These are phyloP conservation scores for Tetramorium parvispinum DNA, from an alignment of 1,140 invertebrate genomes.

Conservation along the genomic window DNA sequence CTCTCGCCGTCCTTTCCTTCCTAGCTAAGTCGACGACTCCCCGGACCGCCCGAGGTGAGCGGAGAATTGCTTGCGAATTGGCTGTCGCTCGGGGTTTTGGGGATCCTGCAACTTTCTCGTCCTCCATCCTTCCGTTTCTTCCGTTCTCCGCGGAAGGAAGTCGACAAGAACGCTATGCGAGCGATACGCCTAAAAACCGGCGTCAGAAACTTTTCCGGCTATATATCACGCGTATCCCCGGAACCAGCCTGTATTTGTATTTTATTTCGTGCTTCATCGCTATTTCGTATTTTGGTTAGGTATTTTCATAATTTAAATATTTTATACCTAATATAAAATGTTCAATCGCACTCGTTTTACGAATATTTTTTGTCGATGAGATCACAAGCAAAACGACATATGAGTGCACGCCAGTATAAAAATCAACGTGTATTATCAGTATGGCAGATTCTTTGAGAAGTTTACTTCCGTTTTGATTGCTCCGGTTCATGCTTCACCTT, in stretches of 20 bases:
- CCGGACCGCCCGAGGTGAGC: slow-evolving; percentile 75
- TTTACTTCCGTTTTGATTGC: slow-evolving; percentile 32
- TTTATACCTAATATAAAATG: neutral
- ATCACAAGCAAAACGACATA: neutral
- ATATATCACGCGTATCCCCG: neutral
- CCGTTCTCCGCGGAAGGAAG: slow-evolving; percentile 66
- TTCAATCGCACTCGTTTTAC: neutral
- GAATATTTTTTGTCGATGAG: neutral
- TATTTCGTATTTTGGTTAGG: neutral
- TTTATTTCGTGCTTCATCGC: neutral
- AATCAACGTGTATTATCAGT: slow-evolving; percentile 9
- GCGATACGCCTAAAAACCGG: slow-evolving; percentile 52
- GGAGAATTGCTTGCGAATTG: slow-evolving; percentile 81
- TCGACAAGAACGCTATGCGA: slow-evolving; percentile 49
- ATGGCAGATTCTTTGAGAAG: slow-evolving; percentile 22
- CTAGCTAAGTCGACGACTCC: slow-evolving; percentile 56
- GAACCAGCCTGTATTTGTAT: neutral
- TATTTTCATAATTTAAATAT: neutral
- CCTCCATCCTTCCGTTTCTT: slow-evolving; percentile 42
- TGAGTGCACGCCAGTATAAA: neutral
- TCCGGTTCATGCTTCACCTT: slow-evolving; percentile 27
- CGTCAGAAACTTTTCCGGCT: slow-evolving; percentile 17
- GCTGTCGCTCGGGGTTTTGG: slow-evolving; percentile 74
- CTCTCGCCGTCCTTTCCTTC: slow-evolving; percentile 26
- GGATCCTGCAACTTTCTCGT: slow-evolving; percentile 63